phyloP scores from a whole-genome alignment of 2,797 vertebrate species.

The Benthosema pterotum region DNA sequence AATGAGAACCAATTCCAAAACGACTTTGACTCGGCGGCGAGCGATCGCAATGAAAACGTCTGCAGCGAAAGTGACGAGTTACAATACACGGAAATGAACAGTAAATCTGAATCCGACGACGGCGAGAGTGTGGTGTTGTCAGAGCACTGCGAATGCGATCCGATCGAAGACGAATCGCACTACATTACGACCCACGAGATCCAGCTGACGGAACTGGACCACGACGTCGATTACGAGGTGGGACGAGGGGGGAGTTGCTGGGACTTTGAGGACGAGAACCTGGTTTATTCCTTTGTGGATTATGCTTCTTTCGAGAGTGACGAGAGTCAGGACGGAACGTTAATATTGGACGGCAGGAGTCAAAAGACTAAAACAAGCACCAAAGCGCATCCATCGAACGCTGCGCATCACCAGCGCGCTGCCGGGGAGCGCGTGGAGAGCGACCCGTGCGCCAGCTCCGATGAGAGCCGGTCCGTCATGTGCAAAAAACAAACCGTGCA shows the following conservation, averaged over 20 bases:
- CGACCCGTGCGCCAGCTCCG: conserved; percentile 78
- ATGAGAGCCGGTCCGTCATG: conserved; percentile 69
- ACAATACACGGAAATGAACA: conserved; percentile 81
- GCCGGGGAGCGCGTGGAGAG: conserved; percentile 76
- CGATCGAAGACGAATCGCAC: conserved; percentile 85
- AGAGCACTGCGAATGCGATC: conserved; percentile 65
- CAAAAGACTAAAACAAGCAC: conserved; percentile 32
- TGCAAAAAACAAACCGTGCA: conserved; percentile 72
- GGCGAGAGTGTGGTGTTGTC: conserved; percentile 65
- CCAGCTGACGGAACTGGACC: conserved; percentile 94
- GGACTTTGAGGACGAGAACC: conserved; percentile 93
- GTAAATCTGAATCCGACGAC: conserved; percentile 70
- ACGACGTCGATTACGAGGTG: conserved; percentile 90
- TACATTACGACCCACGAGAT: conserved; percentile 98
- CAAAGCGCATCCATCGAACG: conserved; percentile 49
- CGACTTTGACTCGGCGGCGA: conserved; percentile 36
- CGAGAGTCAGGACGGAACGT: conserved; percentile 77
- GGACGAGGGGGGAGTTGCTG: conserved; percentile 88
- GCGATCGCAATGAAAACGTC: conserved; percentile 69
- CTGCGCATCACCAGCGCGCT: conserved; percentile 18
- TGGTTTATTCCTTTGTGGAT: conserved; percentile 95
- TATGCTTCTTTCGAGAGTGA: conserved; percentile 94
- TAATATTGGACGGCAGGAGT: conserved; percentile 64
- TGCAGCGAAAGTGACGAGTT: conserved; percentile 84
- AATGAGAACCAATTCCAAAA: conserved; percentile 61